Conservation (phyloP, 2,797 vertebrate genomes). For the Brachyalestes nurse region DNA sequence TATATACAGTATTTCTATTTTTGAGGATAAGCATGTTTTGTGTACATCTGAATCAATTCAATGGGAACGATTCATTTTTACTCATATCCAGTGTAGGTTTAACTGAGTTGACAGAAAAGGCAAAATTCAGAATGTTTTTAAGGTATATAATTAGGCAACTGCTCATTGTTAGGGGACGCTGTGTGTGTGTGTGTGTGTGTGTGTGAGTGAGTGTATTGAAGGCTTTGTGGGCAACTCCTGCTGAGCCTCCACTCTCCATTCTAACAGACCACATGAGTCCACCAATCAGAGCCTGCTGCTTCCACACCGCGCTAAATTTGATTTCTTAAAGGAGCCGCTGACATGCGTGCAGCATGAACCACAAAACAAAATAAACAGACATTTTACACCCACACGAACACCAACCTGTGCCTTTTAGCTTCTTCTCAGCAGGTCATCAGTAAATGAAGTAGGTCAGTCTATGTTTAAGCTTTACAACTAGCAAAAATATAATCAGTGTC, state of each 20-base stretch:
- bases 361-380: conserved; percentile 11
- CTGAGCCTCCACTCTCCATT: conserved; percentile 72
- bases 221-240: conserved; percentile 67
- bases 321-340: conserved; percentile 81
- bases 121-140: not conserved
- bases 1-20: not conserved
- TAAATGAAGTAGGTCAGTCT: conserved; percentile 58
- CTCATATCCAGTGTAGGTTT: not conserved
- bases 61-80: not conserved
- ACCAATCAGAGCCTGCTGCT: conserved; percentile 75
- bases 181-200: conserved; percentile 27
- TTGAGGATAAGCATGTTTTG: not conserved
- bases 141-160: not conserved
- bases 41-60: not conserved
- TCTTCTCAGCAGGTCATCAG: conserved; percentile 50
- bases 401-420: not conserved
- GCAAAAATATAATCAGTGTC: too few species aligned
- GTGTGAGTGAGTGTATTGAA: conserved; percentile 16
- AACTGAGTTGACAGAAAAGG: too few species aligned
- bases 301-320: conserved; percentile 76
- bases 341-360: conserved; percentile 60
- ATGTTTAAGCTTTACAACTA: not conserved
- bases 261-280: conserved; percentile 72
- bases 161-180: not conserved
- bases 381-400: not conserved